Conservation (phyloP, 2,797 vertebrate species). For the Chaenodraco wilsoni region DNA sequence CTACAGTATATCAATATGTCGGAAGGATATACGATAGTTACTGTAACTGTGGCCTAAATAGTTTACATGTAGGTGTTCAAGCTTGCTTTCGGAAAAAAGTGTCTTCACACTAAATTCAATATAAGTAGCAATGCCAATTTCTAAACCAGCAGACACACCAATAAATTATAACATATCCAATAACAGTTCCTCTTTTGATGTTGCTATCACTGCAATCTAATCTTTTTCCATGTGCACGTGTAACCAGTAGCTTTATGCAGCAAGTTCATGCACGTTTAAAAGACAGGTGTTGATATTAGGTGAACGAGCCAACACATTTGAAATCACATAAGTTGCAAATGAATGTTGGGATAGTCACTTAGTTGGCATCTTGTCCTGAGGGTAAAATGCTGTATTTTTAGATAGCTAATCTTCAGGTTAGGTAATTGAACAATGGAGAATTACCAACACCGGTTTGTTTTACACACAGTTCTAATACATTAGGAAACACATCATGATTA, state of each 20-base stretch:
- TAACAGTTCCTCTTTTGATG: not conserved
- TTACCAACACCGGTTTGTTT: not conserved
- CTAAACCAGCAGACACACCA: not conserved
- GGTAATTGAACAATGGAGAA: not conserved
- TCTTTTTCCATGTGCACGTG: not conserved
- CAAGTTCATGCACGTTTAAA: slow-evolving; percentile 23
- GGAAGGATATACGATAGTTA: not conserved
- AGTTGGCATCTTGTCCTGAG: slow-evolving; percentile 8
- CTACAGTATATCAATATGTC: slow-evolving; percentile 1
- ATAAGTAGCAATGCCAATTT: not conserved
- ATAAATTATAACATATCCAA: not conserved
- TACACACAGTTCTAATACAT: not conserved
- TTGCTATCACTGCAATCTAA: not conserved
- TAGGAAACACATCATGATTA: not conserved
- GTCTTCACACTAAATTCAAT: too few relatives aligned
- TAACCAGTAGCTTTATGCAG: not conserved
- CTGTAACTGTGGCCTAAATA: not conserved
- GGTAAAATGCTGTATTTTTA: not conserved
- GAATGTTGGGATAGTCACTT: slow-evolving; percentile 1
- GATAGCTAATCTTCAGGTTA: not conserved
- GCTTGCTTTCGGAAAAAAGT: too few relatives aligned
- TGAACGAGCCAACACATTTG: slow-evolving; percentile 12
- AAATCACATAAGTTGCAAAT: slow-evolving; percentile 23
- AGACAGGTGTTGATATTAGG: slow-evolving; percentile 42
- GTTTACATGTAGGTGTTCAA: not conserved